A percentile compares a stretch with the other conserved stretches of the same genome.
These are phyloP conservation scores for Plecturocebus donacophilus DNA, from an alignment of 2,113 vertebrate species.

Conservation along the genomic window DNA sequence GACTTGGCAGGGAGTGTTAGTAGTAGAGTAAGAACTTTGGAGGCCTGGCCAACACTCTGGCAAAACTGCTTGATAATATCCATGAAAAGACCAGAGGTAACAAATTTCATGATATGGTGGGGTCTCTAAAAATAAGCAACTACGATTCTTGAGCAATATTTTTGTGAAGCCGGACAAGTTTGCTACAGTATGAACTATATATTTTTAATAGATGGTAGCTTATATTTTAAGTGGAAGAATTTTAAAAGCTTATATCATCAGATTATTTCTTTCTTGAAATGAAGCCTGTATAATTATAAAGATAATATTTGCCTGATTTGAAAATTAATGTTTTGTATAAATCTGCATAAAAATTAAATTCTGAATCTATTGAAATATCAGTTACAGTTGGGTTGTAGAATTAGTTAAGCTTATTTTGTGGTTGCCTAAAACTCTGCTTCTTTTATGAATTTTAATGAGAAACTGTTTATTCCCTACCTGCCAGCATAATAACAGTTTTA, in stretches of 20 bases:
- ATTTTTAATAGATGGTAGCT: neutral
- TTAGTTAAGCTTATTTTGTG: neutral
- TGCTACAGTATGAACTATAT: neutral
- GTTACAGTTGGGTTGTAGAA: neutral
- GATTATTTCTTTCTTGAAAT: neutral
- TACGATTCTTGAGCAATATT: neutral
- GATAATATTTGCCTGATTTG: neutral
- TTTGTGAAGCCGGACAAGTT: neutral
- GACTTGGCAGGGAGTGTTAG: slow-evolving; percentile 13
- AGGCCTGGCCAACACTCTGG: slow-evolving; percentile 1
- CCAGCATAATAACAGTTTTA: neutral
- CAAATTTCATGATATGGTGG: neutral
- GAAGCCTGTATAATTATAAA: neutral
- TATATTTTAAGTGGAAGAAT: neutral
- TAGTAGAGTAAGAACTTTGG: neutral
- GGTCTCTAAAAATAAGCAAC: neutral
- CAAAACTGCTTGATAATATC: slow-evolving; percentile 34
- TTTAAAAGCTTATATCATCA: neutral
- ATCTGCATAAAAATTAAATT: neutral
- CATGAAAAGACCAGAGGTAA: slow-evolving; percentile 4
- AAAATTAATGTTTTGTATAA: neutral
- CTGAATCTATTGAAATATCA: neutral
- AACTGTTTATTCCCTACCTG: neutral
- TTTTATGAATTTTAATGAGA: neutral
- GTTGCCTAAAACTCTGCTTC: neutral